Evolutionary conservation across 2,113 vertebrate species (phyloP), one percentile per base, ranked within the genome.

Genomic region (Vulpes vulpes): DNA sequence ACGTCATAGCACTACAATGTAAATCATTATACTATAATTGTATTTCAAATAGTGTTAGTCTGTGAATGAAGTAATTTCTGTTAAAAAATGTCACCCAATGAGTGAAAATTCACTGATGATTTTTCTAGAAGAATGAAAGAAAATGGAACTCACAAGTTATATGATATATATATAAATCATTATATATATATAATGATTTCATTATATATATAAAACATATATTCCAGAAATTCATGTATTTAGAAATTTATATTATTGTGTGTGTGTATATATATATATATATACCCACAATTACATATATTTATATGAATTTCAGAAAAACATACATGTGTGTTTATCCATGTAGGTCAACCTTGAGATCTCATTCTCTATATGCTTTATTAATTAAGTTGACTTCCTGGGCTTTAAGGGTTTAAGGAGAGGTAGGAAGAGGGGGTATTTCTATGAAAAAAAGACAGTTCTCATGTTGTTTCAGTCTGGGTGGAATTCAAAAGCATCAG

Each of bases 401-500:
- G 35, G 38, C 15, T 89, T 62, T 80, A 59, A 86, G 55, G 15
- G 19, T 80, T 95, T 91, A 73, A 92, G 51, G 35, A 62, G 59
- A 84, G 43, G n/a, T 87, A 57, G 22, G 15, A 51, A 94, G 38
- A 11, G 59, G 69, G 59, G 23, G 11, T 11, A 19, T 2, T 16
- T 95, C 49, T 82, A 51, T 67, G 55, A 23, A 59, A 89, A 89
- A 95, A 89, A 59, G 23, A 27, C 73, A 91, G 78, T 85, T 97
- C 91, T 95, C 49, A 83, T 10, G 35, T 27, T 15, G 67, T 93
- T 97, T 60, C 64, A 76, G 51, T 15, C 49, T 80, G 88, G 53
- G 85, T 64, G 30, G 93, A 97, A 84, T 95, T 95, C 91, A 53
- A 49, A 97, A 96, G 7, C 81, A 74, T 84, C 86, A 80, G 79